These are phyloP conservation scores for Lochmaea crataegi DNA, from an alignment of 2,888 invertebrate genomes.

Conservation along the genomic window DNA sequence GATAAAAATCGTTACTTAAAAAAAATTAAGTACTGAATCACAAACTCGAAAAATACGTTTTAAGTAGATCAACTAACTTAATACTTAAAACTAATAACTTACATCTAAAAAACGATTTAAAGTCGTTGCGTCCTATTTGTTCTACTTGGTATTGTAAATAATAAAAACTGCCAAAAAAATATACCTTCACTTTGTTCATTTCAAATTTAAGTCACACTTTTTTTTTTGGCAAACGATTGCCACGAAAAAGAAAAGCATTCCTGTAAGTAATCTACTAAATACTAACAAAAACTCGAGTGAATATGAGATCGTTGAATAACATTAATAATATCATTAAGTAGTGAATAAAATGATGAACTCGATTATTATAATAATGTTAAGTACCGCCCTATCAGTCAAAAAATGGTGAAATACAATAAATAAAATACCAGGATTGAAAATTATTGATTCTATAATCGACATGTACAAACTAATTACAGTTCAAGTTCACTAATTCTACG, in stretches of 20 bases:
- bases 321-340: conserved; percentile 49
- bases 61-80: background rate
- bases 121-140: conserved; percentile 3
- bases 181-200: background rate
- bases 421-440: conserved; percentile 42
- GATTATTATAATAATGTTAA: conserved; percentile 30
- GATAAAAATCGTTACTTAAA: conserved; percentile 7
- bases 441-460: background rate
- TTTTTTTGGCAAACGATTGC: background rate
- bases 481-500: background rate
- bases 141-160: background rate
- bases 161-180: background rate
- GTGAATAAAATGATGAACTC: conserved; percentile 46
- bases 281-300: conserved; percentile 42
- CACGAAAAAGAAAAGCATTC: conserved; percentile 23
- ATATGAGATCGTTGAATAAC: conserved; percentile 54
- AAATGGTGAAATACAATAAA: conserved; percentile 46
- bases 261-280: conserved; percentile 37
- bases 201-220: background rate
- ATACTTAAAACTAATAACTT: background rate
- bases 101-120: conserved; percentile 28
- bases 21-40: conserved; percentile 21
- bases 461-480: background rate
- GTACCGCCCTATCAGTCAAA: conserved; percentile 54
- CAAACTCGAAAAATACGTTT: background rate